Evolutionary conservation across 2,113 vertebrate genomes (phyloP).

Genomic region (Odontophorus gujanensis): DNA sequence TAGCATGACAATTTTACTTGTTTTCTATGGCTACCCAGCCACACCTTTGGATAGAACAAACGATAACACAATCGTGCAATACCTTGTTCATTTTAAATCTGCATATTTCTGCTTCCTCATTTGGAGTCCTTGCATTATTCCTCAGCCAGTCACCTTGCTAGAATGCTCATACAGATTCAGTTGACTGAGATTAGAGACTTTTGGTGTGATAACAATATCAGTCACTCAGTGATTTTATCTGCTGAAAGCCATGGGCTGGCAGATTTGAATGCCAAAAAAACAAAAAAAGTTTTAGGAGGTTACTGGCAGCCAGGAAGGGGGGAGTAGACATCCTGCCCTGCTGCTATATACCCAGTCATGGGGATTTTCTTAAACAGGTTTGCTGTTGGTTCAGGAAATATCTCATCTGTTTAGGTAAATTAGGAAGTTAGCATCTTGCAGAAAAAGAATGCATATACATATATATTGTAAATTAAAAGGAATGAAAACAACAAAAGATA

Average conservation of each 20-base stretch:
- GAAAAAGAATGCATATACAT: background rate
- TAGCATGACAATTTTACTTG: background rate
- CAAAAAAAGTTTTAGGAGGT: background rate
- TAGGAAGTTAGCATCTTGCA: background rate
- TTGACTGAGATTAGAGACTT: background rate
- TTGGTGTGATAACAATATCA: background rate
- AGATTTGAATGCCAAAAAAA: background rate
- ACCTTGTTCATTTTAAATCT: background rate
- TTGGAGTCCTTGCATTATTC: background rate
- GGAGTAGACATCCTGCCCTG: background rate
- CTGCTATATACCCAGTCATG: background rate
- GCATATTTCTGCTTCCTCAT: background rate
- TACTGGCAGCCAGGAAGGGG: accelerated
- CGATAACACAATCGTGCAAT: background rate
- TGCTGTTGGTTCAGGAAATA: background rate
- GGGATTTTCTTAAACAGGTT: background rate
- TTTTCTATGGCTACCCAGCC: background rate
- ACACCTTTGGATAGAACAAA: background rate
- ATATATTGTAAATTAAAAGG: background rate
- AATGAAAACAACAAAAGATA: background rate
- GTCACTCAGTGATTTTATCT: background rate
- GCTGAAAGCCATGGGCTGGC: background rate
- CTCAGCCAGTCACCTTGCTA: too few relatives aligned
- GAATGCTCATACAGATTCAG: background rate
- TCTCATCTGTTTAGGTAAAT: background rate